A percentile compares a stretch with the other conserved stretches of the same genome.
Evolutionary conservation across 2,888 invertebrate genomes (phyloP).

Genomic region (Coleophora flavipennella): DNA sequence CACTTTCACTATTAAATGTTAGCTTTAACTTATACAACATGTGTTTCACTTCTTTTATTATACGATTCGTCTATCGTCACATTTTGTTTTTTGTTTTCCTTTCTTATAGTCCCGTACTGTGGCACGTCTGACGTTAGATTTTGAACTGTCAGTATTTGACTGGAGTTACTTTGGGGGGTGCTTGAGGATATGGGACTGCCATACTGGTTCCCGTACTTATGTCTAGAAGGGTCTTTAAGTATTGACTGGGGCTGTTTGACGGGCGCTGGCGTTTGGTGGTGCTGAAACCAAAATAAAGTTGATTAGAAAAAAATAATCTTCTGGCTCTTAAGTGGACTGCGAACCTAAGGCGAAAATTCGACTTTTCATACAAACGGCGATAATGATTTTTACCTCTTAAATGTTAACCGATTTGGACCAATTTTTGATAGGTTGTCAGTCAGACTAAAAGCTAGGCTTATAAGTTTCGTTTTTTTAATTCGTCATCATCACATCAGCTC

Average conservation of each 20-base stretch:
- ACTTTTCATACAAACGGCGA: too few relatives aligned
- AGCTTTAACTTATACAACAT: constrained; percentile 37
- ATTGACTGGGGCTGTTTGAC: constrained; percentile 75
- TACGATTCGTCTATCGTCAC: constrained; percentile 64
- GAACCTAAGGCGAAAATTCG: too few relatives aligned
- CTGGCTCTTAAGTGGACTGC: too few relatives aligned
- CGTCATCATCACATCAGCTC: too few relatives aligned
- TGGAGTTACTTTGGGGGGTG: constrained; percentile 57
- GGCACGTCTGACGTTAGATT: constrained; percentile 66
- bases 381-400: too few relatives aligned
- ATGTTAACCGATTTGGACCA: too few relatives aligned
- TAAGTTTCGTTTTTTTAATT: too few relatives aligned
- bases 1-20: constrained; percentile 1
- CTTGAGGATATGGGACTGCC: constrained; percentile 58
- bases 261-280: constrained; percentile 43
- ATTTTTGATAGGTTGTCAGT: too few relatives aligned
- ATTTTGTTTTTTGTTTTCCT: constrained; percentile 66
- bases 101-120: constrained; percentile 66
- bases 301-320: too few relatives aligned
- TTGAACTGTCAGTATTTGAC: constrained; percentile 75
- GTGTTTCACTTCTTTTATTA: constrained; percentile 59
- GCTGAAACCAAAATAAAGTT: constrained; percentile 52
- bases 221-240: constrained; percentile 75
- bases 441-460: too few relatives aligned
- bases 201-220: constrained; percentile 70